Evolutionary conservation across 2,113 vertebrate species (phyloP), one percentile per base, ranked within the genome.

Genomic region (Naja naja): DNA sequence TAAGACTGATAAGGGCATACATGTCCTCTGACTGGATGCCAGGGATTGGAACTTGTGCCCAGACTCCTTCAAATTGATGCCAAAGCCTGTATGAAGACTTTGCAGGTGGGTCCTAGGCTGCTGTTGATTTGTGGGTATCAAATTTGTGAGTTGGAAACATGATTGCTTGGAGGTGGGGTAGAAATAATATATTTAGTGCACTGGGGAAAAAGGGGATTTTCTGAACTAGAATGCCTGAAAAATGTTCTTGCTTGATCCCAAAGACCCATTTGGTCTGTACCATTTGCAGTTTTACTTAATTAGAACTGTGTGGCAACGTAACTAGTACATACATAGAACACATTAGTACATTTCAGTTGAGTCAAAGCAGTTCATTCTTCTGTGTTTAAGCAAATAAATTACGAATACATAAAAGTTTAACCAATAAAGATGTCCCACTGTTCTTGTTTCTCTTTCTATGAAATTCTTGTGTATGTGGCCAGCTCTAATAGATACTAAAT

Each of bases 141-240:
- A 81, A 43, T 81, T 22, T 81, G n/a, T 74, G 69, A 81, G 89
- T 1, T 69, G 47, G 85, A 94, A 87, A 91, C 34, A 92, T 3
- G 8, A 56, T 49, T 92, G 93, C 92, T 88, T 93, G 92, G 93
- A 94, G 11, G 96, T 91, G 91, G 74, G 90, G 93, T 91, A 95
- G 95, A 95, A 85, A 95, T 96, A 97, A 97, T 96, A 94, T 95
- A 49, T 95, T 92, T 43, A 30, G 43, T 45, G 49, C 30, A 49
- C 16, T 34, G 43, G 90, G 87, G 55, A 5, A 55, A 30, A 86
- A 45, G 2, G 12, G 8, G n/a, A 25, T 86, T 86, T 55, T 22
- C n/a, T 89, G 89, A 90, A 86, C 34, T 16, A 58, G 74, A 81
- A 81, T 81, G 43, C 74, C 34, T 43, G 34, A 93, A 90, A 47